These are phyloP conservation scores for Perodicticus potto DNA, from an alignment of 2,797 vertebrate genomes.

Conservation along the genomic window DNA sequence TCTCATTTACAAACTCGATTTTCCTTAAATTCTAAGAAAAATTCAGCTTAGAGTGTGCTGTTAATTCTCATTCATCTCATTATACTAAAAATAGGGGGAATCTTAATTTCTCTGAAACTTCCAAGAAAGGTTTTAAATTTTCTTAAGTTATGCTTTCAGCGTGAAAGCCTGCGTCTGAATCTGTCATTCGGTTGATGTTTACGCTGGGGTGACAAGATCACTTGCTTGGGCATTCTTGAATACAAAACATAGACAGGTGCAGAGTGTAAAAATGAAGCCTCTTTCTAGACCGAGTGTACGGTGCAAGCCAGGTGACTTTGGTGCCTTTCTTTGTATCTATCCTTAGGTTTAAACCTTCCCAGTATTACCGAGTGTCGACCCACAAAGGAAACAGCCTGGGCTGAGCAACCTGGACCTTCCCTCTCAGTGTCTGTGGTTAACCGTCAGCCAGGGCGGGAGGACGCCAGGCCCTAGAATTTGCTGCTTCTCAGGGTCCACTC, in stretches of 20 bases:
- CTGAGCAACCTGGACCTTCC: too few species aligned
- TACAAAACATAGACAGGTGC: background rate
- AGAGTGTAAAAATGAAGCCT: accelerated
- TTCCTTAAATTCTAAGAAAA: background rate
- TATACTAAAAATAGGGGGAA: background rate
- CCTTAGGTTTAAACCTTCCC: background rate
- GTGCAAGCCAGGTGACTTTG: background rate
- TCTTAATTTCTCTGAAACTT: background rate
- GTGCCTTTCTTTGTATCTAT: background rate
- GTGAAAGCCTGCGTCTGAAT: background rate
- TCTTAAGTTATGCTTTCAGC: background rate
- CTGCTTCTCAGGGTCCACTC: background rate
- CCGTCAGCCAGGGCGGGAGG: accelerated
- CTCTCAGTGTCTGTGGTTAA: too few species aligned
- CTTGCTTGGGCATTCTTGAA: accelerated
- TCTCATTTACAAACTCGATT: background rate
- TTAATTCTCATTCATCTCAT: background rate
- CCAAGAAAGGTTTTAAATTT: background rate
- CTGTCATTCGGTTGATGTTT: accelerated
- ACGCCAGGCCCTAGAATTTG: background rate
- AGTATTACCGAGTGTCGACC: accelerated
- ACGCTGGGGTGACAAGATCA: accelerated
- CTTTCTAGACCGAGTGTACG: accelerated
- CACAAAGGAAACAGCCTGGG: accelerated
- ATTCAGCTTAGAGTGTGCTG: background rate